Percentiles rank a stretch among this genome's conserved stretches.
Conservation (phyloP, 2,113 vertebrate genomes). For the Oreochromis niloticus region DNA sequence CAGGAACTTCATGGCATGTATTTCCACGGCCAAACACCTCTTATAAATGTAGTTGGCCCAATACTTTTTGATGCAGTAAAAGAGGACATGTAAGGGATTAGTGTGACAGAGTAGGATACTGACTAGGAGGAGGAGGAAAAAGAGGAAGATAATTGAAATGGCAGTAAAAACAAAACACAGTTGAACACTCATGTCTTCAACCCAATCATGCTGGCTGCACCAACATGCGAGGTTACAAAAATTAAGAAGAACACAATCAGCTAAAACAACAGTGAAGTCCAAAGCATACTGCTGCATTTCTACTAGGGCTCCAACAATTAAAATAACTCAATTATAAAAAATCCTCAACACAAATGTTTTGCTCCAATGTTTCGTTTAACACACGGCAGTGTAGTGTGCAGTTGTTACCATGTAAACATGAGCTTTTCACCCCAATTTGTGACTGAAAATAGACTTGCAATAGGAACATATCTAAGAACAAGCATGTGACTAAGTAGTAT, state of each 20-base stretch:
- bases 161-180: neutral
- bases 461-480: neutral
- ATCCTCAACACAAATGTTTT: neutral
- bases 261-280: neutral
- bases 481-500: neutral
- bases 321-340: neutral
- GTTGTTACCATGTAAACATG: accelerated
- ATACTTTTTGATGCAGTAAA: neutral
- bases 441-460: neutral
- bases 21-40: neutral
- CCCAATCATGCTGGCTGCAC: neutral
- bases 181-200: neutral
- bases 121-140: neutral
- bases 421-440: neutral
- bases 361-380: accelerated
- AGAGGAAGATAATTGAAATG: neutral
- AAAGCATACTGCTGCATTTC: neutral
- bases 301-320: neutral
- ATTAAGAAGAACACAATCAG: neutral
- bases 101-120: neutral
- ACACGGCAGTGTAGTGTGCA: neutral
- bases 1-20: neutral
- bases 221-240: neutral
- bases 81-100: neutral
- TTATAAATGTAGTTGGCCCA: neutral